Base-by-base conservation (phyloP, 2,797 vertebrate species). In the Chrysolophus pictus region DNA sequence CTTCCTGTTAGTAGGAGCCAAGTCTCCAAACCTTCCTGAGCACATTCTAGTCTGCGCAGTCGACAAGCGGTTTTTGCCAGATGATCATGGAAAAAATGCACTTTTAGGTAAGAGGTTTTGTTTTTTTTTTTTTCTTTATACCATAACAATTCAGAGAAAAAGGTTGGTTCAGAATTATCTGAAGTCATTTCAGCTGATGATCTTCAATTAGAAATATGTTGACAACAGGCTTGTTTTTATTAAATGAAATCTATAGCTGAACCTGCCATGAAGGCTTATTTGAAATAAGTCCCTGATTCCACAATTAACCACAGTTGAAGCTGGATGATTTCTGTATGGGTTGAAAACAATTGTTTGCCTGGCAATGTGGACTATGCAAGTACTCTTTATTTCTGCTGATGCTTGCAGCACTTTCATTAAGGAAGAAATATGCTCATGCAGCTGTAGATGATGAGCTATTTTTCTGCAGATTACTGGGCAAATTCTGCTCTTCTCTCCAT, bases 1-100 rank as follows among this genome's bases (percentile, higher is more conserved):
- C 91, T 99, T 99, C 78, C 98, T 99, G 95, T 97, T 99, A 96
- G 99, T 99, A 47, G 99, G 99, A 59, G 99, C 99, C 95, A 99
- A 99, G 96, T 99, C 99, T 93, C 99, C 99, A 93, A 98, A 98
- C 87, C 97, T 99, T 96, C 98, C 99, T 6, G 99, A 99, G 97
- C 98, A 99, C 97, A 99, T 99, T 96, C 97, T 99, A 28, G 98
- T 99, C 92, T 99, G 99, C 37, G 99, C 98, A 55, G 99, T 99
- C 89, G 99, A 99, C 98, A 99, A 99, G 67, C 97, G 99, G 80
- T 99, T 99, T 97, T 97, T 99, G 96, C 99, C 99, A 53, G 99
- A 99, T 88, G 99, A 99, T 97, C 98, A 99, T 84, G 99, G 99
- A 92, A 99, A 99, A 98, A 99, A 99, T 99, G 99, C 99, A 99